Percentiles rank a stretch among this genome's conserved stretches.
phyloP scores from a whole-genome alignment of 2,797 vertebrate genomes.

The Tadarida brasiliensis region DNA sequence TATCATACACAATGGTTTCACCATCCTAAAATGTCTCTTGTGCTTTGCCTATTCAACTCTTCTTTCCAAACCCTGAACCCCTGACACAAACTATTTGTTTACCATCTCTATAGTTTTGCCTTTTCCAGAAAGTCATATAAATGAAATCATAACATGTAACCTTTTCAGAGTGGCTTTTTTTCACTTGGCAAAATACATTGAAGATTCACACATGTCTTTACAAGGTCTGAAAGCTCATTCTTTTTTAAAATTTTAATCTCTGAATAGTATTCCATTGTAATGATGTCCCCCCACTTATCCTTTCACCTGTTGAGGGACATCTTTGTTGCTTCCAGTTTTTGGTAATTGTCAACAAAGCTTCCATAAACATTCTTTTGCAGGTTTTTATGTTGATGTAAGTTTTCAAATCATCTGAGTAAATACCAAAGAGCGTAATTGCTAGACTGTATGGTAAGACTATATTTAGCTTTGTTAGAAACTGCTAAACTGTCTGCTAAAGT shows the following conservation, averaged over 20 bases:
- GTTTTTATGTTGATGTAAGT: background rate
- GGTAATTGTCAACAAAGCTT: background rate
- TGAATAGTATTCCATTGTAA: background rate
- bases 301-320: background rate
- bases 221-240: background rate
- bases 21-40: background rate
- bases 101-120: background rate
- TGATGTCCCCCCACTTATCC: background rate
- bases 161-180: constrained; percentile 1
- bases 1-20: background rate
- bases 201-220: background rate
- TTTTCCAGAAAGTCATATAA: constrained; percentile 4
- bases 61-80: background rate
- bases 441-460: background rate
- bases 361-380: background rate
- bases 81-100: constrained; percentile 5
- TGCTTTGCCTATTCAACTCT: background rate
- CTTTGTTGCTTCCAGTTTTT: constrained; percentile 37
- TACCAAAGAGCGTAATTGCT: background rate
- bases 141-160: background rate
- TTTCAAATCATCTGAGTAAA: constrained; percentile 35
- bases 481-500: constrained; percentile 5
- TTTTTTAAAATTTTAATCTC: constrained; percentile 29
- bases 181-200: background rate
- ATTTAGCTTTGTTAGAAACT: constrained; percentile 7